Base-by-base conservation (phyloP, 2,888 invertebrate genomes). In the Ceriagrion tenellum region DNA sequence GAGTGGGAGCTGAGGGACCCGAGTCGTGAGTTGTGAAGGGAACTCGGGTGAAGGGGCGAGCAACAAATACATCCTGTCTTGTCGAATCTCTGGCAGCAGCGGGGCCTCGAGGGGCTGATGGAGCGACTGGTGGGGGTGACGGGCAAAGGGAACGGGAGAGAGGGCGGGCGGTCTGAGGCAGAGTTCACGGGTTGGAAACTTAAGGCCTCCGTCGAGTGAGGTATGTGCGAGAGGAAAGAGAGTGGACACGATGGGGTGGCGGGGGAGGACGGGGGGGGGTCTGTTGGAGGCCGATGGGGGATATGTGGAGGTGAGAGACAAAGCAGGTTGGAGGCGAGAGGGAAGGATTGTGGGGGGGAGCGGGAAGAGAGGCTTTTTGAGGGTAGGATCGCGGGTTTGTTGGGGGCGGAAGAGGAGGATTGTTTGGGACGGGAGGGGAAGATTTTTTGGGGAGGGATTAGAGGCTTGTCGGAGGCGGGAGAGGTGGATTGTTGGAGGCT, bases 11-110 rank as follows among this genome's bases (percentile, higher is more conserved):
- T 20, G 40, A 88, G 88, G 88, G 88, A 40, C 16, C 23, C 6
- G 47, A 26, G 35, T 8, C 6, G 88, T 10, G 88, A 40, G 47
- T 23, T 88, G 26, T 23, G 47, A 20, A 40, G 88, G 69, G 23
- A 23, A n/a, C 69, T 8, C 26, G 69, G 69, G n/a, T 69, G 69
- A 69, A 26, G 69, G 69, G 69, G 69, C 69, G 69, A n/a, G 69
- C 69, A 69, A 69, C 69, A 69, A 88, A 88, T 88, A 35, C 35
- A 47, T 47, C 47, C 88, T 88, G 88, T 47, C 88, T 88, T 88
- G 88, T 88, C 88, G 40, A 88, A 47, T 40, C 40, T 88, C 88
- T 8, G 40, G 18, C 81, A 18, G 47, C 47, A 47, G 47, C 2
- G 47, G 47, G 47, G 47, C 47, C 47, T 47, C 8, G 8, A 47